Conservation (phyloP, 2,888 invertebrate species). For the Ophion slaviceki region DNA sequence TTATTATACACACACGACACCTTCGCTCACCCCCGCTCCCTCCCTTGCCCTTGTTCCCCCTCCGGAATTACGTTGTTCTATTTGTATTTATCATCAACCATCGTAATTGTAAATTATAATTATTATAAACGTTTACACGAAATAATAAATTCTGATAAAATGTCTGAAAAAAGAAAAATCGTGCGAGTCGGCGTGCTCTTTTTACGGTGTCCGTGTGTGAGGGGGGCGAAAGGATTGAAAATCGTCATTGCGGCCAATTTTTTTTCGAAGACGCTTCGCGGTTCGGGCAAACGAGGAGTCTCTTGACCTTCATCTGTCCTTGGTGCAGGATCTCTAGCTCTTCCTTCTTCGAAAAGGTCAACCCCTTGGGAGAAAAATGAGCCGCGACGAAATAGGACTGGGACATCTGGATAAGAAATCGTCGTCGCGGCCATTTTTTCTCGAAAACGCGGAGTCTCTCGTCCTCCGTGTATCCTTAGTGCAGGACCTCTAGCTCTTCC, state of each 20-base stretch:
- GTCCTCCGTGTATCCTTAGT: background rate
- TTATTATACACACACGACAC: constrained; percentile 60
- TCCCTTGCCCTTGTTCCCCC: constrained; percentile 69
- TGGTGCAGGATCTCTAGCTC: background rate
- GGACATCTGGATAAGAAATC: background rate
- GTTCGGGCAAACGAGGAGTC: background rate
- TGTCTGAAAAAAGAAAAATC: constrained; percentile 78
- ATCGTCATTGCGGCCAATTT: background rate
- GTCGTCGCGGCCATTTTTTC: background rate
- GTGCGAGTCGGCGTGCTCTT: constrained; percentile 50
- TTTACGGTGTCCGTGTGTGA: background rate
- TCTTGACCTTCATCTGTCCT: background rate
- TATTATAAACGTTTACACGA: constrained; percentile 84
- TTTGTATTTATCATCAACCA: constrained; percentile 84
- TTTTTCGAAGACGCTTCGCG: background rate
- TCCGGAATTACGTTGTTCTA: constrained; percentile 82
- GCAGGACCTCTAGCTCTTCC: background rate
- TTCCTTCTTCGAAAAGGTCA: background rate
- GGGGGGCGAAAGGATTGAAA: background rate
- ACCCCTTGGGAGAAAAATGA: background rate
- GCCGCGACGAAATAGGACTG: no score
- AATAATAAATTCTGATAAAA: constrained; percentile 84
- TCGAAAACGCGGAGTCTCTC: background rate
- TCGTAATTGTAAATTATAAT: constrained; percentile 84
- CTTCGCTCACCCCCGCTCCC: constrained; percentile 66